A percentile compares a stretch with the other conserved stretches of the same genome.
phyloP scores from a whole-genome alignment of 2,113 vertebrate genomes.

The Dromiciops gliroides region DNA sequence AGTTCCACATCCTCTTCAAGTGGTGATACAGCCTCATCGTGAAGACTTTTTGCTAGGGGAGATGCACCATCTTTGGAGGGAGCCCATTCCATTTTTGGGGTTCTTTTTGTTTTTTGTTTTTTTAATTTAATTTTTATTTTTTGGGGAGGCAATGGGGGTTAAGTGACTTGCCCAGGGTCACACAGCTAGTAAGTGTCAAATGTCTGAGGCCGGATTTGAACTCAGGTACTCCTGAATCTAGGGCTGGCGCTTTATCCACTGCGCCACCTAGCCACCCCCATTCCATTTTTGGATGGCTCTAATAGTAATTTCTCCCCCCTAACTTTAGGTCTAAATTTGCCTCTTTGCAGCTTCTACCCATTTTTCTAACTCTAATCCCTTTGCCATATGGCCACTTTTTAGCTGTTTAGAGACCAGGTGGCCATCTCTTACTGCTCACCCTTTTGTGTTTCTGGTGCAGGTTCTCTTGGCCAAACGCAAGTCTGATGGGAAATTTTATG shows the following conservation, averaged over 20 bases:
- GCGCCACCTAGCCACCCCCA: too few relatives aligned
- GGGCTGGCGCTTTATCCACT: too few relatives aligned
- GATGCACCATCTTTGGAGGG: neutral
- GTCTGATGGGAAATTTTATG: conserved; percentile 93
- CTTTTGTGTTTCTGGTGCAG: conserved; percentile 81
- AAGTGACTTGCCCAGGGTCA: too few relatives aligned
- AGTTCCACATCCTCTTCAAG: neutral
- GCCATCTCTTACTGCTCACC: neutral
- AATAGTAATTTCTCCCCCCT: neutral
- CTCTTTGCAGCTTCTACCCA: neutral
- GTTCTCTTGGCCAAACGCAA: conserved; percentile 96
- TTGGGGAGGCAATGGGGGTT: too few relatives aligned
- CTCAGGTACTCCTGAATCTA: too few relatives aligned
- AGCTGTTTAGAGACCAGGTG: neutral
- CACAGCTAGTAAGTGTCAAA: too few relatives aligned
- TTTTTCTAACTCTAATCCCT: neutral
- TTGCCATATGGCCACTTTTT: neutral
- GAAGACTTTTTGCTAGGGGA: neutral
- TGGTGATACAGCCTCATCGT: neutral
- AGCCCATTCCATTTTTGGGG: too few relatives aligned
- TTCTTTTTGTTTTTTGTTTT: too few relatives aligned
- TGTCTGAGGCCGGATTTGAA: too few relatives aligned
- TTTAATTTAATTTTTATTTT: too few relatives aligned
- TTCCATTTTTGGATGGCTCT: neutral
- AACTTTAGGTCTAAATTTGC: neutral